Conservation (phyloP, 2,888 invertebrate genomes). For the Acronicta leporina region DNA sequence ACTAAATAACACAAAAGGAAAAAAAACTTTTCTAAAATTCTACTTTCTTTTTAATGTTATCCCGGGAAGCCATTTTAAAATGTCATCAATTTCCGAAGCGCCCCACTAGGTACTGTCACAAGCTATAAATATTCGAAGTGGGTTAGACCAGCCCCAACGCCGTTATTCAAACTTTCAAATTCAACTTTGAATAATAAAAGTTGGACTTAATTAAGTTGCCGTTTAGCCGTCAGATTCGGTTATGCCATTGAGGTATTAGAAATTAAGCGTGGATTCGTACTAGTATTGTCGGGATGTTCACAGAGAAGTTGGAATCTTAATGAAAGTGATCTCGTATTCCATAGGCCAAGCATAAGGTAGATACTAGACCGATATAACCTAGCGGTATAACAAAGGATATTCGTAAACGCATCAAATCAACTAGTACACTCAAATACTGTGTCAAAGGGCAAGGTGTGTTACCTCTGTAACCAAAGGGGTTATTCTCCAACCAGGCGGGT, state of each 20-base stretch:
- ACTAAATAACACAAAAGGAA: neutral
- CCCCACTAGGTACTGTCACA: conserved; percentile 9
- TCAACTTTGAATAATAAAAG: conserved; percentile 66
- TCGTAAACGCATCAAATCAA: too few relatives aligned
- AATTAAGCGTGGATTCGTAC: conserved; percentile 33
- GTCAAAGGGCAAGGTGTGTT: too few relatives aligned
- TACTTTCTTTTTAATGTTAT: neutral
- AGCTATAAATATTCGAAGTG: conserved; percentile 35
- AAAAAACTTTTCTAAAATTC: neutral
- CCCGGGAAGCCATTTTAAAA: conserved; percentile 19
- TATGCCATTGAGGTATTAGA: conserved; percentile 50
- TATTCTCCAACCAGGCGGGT: too few relatives aligned
- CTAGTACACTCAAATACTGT: too few relatives aligned
- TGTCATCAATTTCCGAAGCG: conserved; percentile 18
- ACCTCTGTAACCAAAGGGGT: too few relatives aligned
- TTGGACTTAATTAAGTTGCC: conserved; percentile 60
- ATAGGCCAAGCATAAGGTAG: too few relatives aligned
- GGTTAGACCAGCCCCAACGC: conserved; percentile 13
- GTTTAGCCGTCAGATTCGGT: conserved; percentile 35
- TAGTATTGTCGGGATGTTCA: too few relatives aligned
- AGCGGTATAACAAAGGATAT: too few relatives aligned
- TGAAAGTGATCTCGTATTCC: too few relatives aligned
- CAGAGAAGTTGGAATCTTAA: too few relatives aligned
- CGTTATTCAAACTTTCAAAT: conserved; percentile 48
- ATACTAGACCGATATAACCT: too few relatives aligned